Conservation (phyloP, 1,140 invertebrate species). For the Danaus melanippus region DNA sequence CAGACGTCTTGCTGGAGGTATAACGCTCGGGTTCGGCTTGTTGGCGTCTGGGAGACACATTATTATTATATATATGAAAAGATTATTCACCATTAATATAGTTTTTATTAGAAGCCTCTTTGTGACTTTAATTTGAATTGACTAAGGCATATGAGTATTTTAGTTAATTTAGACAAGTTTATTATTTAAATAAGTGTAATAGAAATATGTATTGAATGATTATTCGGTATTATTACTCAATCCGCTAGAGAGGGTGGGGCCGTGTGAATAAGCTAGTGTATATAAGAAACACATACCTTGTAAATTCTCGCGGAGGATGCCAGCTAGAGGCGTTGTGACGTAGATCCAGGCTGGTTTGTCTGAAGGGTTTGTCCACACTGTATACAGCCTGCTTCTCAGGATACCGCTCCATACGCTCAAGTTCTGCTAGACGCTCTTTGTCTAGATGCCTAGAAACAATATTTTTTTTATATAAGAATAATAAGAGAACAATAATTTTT, state of each 20-base stretch:
- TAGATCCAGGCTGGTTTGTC: conserved; percentile 65
- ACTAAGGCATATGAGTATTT: no score
- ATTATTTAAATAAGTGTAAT: no score
- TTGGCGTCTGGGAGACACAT: conserved; percentile 42
- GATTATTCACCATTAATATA: no score
- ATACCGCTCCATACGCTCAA: conserved; percentile 65
- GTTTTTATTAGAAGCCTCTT: no score
- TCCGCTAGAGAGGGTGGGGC: no score
- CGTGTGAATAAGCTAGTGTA: background rate
- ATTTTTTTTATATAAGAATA: no score
- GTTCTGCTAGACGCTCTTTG: conserved; percentile 62
- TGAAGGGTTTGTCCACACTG: conserved; percentile 66
- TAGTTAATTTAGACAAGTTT: no score
- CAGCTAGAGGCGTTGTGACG: conserved; percentile 59
- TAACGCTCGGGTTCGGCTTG: conserved; percentile 66
- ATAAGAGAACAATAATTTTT: no score
- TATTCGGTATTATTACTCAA: no score
- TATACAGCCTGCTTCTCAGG: conserved; percentile 69
- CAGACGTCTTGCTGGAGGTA: conserved; percentile 52
- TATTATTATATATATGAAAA: no score
- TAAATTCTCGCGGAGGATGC: conserved; percentile 63
- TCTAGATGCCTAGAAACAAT: conserved; percentile 51
- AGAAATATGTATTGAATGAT: no score
- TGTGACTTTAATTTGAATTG: no score
- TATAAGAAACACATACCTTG: conserved; percentile 46